Base-by-base conservation (phyloP, 2,888 invertebrate species). In the Cephus rjabovi region DNA sequence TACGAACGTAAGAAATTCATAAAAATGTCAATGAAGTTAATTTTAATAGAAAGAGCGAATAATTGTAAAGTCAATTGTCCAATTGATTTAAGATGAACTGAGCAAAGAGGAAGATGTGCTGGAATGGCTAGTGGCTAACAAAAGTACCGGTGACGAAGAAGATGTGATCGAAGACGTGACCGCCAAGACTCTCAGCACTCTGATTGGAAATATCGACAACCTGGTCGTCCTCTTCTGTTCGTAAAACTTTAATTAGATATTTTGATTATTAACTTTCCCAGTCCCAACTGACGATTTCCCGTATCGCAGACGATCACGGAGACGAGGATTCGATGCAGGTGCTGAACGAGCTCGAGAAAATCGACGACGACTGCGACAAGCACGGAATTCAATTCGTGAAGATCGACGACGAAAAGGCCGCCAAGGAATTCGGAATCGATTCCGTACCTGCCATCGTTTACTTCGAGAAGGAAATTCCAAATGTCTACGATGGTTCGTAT, bases 101-200 rank as follows among this genome's bases (percentile, higher is more conserved):
- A 97, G 96, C 84, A 95, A 95, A 88, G 98, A 98, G 92, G 97
- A 98, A 91, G 97, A 97, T 90, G 98, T 98, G 69, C 93, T 98
- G 88, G 97, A 97, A 92, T 98, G 98, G 98, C 93, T 98, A 89
- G 96, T 98, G 81, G 95, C 97, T 86, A 97, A 98, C 92, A 98
- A 98, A 92, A 97, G 97, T 80, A 97, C 97, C 69, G 98, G 97
- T 73, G 98, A 98, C 90, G 98, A 98, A 90, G 97, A 97, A 89
- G 98, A 98, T 91, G 95, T 97, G 78, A 98, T 98, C 87, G 98
- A 98, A 92, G 98, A 98, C 90, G 98, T 98, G 79, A 97, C 97
- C n/a, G 94, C 96, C 79, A 97, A 97, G 92, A 97, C 97, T 69
- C 93, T 98, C 80, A 95, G 96, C 87, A 97, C 97, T 70, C 94